Conservation (phyloP, 2,888 invertebrate species). For the Ectemnius continuus region DNA sequence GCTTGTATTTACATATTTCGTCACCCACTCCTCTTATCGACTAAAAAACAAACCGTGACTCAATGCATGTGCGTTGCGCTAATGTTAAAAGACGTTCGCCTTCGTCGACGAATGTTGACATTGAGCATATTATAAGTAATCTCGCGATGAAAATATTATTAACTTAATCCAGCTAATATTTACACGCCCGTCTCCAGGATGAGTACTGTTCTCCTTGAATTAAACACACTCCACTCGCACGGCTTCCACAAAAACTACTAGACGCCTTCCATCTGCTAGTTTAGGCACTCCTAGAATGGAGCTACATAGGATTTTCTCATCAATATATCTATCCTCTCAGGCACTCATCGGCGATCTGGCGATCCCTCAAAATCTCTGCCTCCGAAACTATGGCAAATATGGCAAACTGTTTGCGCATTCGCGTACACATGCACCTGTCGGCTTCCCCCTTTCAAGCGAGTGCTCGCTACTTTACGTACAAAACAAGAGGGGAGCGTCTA, state of each 20-base stretch:
- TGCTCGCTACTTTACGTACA: too few relatives aligned
- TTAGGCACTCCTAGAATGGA: too few relatives aligned
- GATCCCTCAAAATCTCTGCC: constrained; percentile 12
- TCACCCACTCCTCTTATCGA: background rate
- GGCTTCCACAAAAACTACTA: too few relatives aligned
- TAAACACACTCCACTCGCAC: too few relatives aligned
- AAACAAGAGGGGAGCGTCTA: too few relatives aligned
- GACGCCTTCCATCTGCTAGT: too few relatives aligned
- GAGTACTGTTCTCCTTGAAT: too few relatives aligned
- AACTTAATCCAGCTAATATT: constrained; percentile 45
- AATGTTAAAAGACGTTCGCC: too few relatives aligned
- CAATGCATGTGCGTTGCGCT: too few relatives aligned
- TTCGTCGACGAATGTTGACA: constrained; percentile 18
- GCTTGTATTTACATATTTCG: background rate
- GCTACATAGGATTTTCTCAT: too few relatives aligned
- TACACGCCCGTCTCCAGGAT: constrained; percentile 25
- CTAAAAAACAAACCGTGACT: background rate
- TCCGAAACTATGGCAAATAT: constrained; percentile 43
- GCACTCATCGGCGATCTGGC: background rate
- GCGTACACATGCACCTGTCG: constrained; percentile 14
- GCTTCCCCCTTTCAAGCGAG: constrained; percentile 6
- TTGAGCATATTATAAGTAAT: constrained; percentile 50
- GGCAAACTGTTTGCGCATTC: constrained; percentile 37
- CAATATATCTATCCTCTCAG: too few relatives aligned
- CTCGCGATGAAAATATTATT: constrained; percentile 38